A percentile compares a stretch with the other conserved stretches of the same genome.
Conservation (phyloP, 2,797 vertebrate genomes). For the Adrianichthys oophorus region DNA sequence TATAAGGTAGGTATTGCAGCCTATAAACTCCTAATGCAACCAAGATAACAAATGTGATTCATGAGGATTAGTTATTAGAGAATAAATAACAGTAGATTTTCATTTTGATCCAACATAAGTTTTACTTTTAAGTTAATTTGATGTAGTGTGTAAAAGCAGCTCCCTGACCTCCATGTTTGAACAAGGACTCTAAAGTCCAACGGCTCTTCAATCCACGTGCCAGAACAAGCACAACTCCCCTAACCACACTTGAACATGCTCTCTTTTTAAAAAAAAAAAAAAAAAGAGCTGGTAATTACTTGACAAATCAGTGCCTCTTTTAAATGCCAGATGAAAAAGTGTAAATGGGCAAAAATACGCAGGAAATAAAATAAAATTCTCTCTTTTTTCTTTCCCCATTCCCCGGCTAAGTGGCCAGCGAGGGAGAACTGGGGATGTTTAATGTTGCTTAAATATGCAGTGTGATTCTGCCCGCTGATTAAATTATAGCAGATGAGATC, state of each 20-base stretch:
- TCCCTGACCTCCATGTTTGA: slow-evolving; percentile 34
- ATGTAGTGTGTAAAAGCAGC: slow-evolving; percentile 32
- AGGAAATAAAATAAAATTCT: slow-evolving; percentile 67
- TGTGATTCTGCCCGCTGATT: slow-evolving; percentile 79
- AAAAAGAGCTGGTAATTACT: slow-evolving; percentile 68
- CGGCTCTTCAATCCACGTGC: slow-evolving; percentile 15
- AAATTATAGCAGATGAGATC: slow-evolving; percentile 78
- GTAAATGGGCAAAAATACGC: slow-evolving; percentile 60
- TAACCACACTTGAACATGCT: slow-evolving; percentile 58
- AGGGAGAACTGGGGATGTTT: slow-evolving; percentile 74
- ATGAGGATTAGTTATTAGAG: slow-evolving; percentile 31
- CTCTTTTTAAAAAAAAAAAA: slow-evolving; percentile 26
- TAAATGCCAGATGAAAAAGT: slow-evolving; percentile 72
- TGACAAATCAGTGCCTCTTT: slow-evolving; percentile 73
- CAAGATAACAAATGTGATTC: slow-evolving; percentile 34
- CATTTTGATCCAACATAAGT: slow-evolving; percentile 28
- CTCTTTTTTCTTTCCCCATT: slow-evolving; percentile 31
- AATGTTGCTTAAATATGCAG: slow-evolving; percentile 82
- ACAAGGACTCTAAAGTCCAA: slow-evolving; percentile 41
- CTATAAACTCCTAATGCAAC: slow-evolving; percentile 18
- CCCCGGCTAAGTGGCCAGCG: slow-evolving; percentile 65
- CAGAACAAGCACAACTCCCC: slow-evolving; percentile 40
- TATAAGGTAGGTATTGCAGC: slow-evolving; percentile 8
- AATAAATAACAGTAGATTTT: slow-evolving; percentile 35
- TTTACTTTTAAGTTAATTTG: slow-evolving; percentile 17